These are phyloP conservation scores for Trichacis sp. DNA, from an alignment of 2,888 invertebrate genomes.

Conservation along the genomic window DNA sequence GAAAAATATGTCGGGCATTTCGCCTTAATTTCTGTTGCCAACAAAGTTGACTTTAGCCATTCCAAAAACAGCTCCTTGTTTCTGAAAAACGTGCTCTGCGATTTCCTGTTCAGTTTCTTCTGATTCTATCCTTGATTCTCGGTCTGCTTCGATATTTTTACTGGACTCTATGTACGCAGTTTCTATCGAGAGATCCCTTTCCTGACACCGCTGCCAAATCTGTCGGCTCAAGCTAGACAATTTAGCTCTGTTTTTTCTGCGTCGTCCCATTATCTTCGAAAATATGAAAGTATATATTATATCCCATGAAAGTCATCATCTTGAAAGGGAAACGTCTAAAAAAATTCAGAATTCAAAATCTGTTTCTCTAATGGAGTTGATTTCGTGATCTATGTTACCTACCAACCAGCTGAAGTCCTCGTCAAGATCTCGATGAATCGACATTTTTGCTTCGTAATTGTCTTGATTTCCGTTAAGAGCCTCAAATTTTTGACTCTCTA, in stretches of 20 bases:
- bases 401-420: slow-evolving; percentile 34
- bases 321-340: slow-evolving; percentile 37
- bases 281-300: too few relatives aligned
- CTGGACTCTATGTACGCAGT: slow-evolving; percentile 18
- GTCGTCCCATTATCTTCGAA: slow-evolving; percentile 19
- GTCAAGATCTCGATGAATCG: neutral
- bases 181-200: slow-evolving; percentile 10
- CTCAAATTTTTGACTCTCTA: slow-evolving; percentile 21
- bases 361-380: slow-evolving; percentile 14
- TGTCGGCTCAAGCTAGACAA: slow-evolving; percentile 21
- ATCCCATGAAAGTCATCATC: slow-evolving; percentile 30
- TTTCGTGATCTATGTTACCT: slow-evolving; percentile 8
- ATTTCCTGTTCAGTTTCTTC: slow-evolving; percentile 30
- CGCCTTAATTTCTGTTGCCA: too few relatives aligned
- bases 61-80: slow-evolving; percentile 34
- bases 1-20: slow-evolving; percentile 50
- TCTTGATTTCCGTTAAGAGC: slow-evolving; percentile 6
- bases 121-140: slow-evolving; percentile 13
- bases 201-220: slow-evolving; percentile 26
- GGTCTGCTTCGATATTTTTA: slow-evolving; percentile 17
- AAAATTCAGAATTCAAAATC: slow-evolving; percentile 26
- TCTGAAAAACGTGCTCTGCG: slow-evolving; percentile 22
- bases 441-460: slow-evolving; percentile 24
- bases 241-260: slow-evolving; percentile 12
- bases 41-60: slow-evolving; percentile 47